Evolutionary conservation across 30 jellyfish, hydroid and myxozoan species (phyloP).

Genomic region (Catostylus mosaicus): DNA sequence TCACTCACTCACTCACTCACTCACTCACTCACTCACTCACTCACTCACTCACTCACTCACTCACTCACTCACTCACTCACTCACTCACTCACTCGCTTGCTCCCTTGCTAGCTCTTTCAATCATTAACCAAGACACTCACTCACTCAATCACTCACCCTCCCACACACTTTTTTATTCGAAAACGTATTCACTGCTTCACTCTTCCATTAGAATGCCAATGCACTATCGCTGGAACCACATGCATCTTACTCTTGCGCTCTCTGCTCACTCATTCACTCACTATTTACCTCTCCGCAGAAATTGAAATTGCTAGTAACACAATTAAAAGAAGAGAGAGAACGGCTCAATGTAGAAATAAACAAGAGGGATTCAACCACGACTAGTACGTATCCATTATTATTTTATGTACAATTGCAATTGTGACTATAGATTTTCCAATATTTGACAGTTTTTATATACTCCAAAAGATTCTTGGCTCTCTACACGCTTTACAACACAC

Average conservation of each 20-base stretch:
- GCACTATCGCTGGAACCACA: not conserved
- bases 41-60: not conserved
- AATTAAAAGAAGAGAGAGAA: conserved; percentile 82
- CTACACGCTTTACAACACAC: too few species aligned
- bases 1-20: not conserved
- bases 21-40: not conserved
- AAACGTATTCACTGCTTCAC: not conserved
- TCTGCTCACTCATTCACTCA: not conserved
- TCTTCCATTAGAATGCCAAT: not conserved
- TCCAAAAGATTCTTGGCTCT: too few species aligned
- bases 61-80: not conserved
- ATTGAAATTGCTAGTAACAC: conserved; percentile 46
- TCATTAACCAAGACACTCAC: not conserved
- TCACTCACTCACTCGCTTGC: not conserved
- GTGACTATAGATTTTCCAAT: too few species aligned
- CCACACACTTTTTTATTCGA: not conserved
- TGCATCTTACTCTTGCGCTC: not conserved
- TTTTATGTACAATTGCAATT: too few species aligned
- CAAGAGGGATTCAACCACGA: conserved; percentile 87
- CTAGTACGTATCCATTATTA: conserved; percentile 55
- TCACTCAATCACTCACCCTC: not conserved
- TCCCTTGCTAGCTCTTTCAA: not conserved
- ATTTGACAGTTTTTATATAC: too few species aligned
- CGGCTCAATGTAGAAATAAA: conserved; percentile 79
- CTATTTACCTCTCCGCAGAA: conserved; percentile 31